Evolutionary conservation across 2,888 invertebrate genomes (phyloP).

Genomic region (Meta bourneti): DNA sequence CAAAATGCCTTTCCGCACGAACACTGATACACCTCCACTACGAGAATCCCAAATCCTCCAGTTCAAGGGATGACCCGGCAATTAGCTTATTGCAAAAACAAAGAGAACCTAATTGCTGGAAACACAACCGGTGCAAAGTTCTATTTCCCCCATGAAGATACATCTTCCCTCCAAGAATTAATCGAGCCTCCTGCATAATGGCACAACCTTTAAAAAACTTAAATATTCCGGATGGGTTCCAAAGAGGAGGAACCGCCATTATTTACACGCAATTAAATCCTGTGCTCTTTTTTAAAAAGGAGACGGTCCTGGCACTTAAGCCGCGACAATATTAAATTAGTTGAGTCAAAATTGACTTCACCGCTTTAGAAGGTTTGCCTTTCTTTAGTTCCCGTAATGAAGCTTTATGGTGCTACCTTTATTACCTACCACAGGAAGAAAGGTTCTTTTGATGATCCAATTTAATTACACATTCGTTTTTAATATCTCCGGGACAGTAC

Average conservation of each 20-base stretch:
- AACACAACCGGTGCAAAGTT: background rate
- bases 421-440: background rate
- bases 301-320: background rate
- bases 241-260: background rate
- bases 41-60: too few species aligned
- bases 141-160: background rate
- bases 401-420: background rate
- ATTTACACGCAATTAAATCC: background rate
- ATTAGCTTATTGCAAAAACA: conserved; percentile 4
- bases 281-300: background rate
- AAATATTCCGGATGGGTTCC: background rate
- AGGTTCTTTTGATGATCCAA: background rate
- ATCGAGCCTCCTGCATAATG: background rate
- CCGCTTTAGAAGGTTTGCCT: background rate
- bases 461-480: background rate
- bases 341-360: background rate
- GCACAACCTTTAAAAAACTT: conserved; percentile 7
- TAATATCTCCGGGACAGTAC: background rate
- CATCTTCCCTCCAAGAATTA: conserved; percentile 2
- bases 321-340: conserved; percentile 3
- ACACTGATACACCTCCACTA: too few species aligned
- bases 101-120: background rate
- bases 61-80: background rate
- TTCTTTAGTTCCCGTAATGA: background rate
- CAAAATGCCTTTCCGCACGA: too few species aligned